Evolutionary conservation across 2,113 vertebrate species (phyloP).

Genomic region (Crypturellus undulatus): DNA sequence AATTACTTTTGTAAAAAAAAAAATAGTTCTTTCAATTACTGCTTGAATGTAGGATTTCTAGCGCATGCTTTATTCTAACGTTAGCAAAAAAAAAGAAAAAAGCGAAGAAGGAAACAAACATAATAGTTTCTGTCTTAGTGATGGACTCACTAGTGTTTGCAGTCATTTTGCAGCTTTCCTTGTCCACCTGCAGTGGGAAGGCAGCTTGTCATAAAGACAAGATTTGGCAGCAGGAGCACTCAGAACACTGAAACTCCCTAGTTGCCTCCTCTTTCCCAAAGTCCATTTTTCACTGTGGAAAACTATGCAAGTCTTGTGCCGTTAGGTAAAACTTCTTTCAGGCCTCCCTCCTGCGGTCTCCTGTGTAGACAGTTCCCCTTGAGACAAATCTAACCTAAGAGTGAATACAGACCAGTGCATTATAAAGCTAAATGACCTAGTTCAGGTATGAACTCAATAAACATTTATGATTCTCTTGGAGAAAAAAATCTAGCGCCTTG

Average conservation of each 20-base stretch:
- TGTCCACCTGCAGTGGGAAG: background rate
- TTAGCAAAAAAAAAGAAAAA: background rate
- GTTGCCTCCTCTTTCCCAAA: fast-evolving
- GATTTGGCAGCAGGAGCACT: fast-evolving
- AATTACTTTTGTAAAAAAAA: background rate
- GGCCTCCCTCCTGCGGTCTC: background rate
- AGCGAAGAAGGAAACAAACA: background rate
- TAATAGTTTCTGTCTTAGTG: background rate
- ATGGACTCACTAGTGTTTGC: background rate
- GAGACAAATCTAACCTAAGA: background rate
- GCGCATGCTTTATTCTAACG: background rate
- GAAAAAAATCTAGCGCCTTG: background rate
- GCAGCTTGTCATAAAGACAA: background rate
- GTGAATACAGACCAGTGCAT: background rate
- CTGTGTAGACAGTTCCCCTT: background rate
- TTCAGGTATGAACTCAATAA: background rate
- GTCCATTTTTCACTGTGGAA: background rate
- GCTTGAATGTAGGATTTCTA: slow-evolving; percentile 3
- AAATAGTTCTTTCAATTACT: background rate
- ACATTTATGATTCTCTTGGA: background rate
- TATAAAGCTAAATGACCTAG: background rate
- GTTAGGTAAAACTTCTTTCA: background rate
- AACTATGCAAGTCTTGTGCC: background rate
- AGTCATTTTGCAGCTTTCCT: background rate
- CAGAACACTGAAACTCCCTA: background rate